These are phyloP conservation scores for Hiodon alosoides DNA, from an alignment of 2,113 vertebrate genomes.

Conservation along the genomic window DNA sequence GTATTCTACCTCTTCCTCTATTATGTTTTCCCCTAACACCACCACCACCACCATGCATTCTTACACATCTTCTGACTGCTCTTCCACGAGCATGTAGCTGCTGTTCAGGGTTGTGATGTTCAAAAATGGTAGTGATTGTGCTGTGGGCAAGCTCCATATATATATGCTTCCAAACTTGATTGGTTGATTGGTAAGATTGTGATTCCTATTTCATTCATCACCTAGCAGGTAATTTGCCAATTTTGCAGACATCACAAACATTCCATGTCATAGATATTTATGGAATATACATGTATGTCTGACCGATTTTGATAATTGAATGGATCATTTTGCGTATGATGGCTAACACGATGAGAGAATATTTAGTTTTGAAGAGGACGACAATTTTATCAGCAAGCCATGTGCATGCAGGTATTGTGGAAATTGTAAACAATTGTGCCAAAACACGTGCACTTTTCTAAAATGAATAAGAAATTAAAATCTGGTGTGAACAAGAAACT, in stretches of 20 bases:
- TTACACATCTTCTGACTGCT: background rate
- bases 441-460: conserved; percentile 15
- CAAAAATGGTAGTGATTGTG: conserved; percentile 15
- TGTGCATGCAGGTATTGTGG: conserved; percentile 15
- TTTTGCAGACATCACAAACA: background rate
- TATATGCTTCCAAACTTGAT: conserved; percentile 15
- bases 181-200: too few relatives aligned
- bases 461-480: conserved; percentile 20
- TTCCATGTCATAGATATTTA: conserved; percentile 2
- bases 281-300: conserved; percentile 6
- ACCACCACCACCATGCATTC: conserved; percentile 15
- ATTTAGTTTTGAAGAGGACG: background rate
- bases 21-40: conserved; percentile 8
- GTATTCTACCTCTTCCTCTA: conserved; percentile 17
- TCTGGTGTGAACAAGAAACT: conserved; percentile 23
- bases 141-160: conserved; percentile 14
- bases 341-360: background rate
- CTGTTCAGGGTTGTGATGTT: conserved; percentile 13
- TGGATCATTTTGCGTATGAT: conserved; percentile 3
- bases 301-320: background rate
- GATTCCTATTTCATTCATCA: background rate
- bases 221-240: background rate
- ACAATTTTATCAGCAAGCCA: conserved; percentile 2
- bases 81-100: conserved; percentile 14
- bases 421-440: conserved; percentile 9